These are phyloP conservation scores for Lamproptera curius DNA, from an alignment of 2,888 invertebrate species.

Conservation along the genomic window DNA sequence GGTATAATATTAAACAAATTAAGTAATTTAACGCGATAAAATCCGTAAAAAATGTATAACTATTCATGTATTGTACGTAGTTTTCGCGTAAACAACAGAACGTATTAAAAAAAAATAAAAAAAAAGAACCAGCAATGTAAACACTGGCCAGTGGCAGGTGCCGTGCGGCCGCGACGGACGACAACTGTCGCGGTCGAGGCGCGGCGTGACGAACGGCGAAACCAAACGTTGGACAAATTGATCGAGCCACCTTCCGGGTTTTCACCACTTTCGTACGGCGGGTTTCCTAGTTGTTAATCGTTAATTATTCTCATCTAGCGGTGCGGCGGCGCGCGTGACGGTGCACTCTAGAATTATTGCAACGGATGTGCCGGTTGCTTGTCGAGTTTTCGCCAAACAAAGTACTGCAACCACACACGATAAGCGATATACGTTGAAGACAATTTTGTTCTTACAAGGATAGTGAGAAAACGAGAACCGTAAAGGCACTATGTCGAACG, in stretches of 20 bases:
- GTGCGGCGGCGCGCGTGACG: slow-evolving; percentile 8
- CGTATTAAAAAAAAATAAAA: neutral
- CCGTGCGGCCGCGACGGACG: neutral
- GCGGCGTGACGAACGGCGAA: slow-evolving; percentile 9
- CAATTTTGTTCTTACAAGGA: too few relatives aligned
- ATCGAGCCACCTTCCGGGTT: slow-evolving; percentile 16
- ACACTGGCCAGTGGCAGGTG: neutral
- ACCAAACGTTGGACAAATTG: slow-evolving; percentile 12
- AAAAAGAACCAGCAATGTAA: neutral
- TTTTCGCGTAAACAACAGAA: too few relatives aligned
- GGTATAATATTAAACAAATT: neutral
- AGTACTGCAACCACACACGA: too few relatives aligned
- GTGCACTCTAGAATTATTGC: slow-evolving; percentile 3
- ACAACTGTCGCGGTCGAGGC: neutral
- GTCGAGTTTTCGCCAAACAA: too few relatives aligned
- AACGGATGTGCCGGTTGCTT: slow-evolving; percentile 3
- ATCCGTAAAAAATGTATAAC: too few relatives aligned
- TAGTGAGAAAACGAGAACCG: too few relatives aligned
- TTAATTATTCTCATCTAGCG: slow-evolving; percentile 38
- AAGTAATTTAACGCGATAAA: too few relatives aligned
- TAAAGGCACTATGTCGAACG: too few relatives aligned
- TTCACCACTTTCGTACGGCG: slow-evolving; percentile 43
- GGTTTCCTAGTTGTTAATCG: slow-evolving; percentile 52
- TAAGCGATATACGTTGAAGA: too few relatives aligned
- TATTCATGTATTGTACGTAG: neutral